A percentile compares a stretch with the other conserved stretches of the same genome.
phyloP scores from a whole-genome alignment of 2,113 vertebrate genomes.

The Mormoops blainvillei region DNA sequence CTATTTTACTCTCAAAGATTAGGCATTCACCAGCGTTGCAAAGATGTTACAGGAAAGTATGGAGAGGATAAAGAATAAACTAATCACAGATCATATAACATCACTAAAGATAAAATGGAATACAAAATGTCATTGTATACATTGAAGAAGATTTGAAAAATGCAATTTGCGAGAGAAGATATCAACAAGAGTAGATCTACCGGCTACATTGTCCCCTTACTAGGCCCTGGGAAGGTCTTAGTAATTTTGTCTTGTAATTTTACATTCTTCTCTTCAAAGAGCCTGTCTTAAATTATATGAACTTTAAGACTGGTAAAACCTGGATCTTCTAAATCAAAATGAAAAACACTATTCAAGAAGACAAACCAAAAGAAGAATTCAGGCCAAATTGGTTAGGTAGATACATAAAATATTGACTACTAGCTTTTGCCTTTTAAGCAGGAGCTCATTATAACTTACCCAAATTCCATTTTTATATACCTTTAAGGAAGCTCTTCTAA shows the following conservation, averaged over 20 bases:
- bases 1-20: not conserved
- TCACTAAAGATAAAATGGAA: not conserved
- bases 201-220: not conserved
- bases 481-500: not conserved
- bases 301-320: not conserved
- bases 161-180: not conserved
- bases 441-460: not conserved
- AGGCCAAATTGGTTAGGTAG: not conserved
- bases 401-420: not conserved
- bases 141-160: not conserved
- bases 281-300: not conserved
- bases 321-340: not conserved
- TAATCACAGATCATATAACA: not conserved
- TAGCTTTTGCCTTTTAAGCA: conserved; percentile 29
- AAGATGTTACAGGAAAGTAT: not conserved
- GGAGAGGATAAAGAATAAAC: not conserved
- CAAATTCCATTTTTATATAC: not conserved
- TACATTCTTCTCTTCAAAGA: not conserved
- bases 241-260: not conserved
- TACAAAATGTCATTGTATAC: not conserved
- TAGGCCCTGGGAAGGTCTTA: not conserved
- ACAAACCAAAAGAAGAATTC: not conserved
- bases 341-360: not conserved
- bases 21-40: not conserved
- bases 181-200: not conserved